phyloP scores from a whole-genome alignment of 2,113 vertebrate genomes.

The Columba livia region DNA sequence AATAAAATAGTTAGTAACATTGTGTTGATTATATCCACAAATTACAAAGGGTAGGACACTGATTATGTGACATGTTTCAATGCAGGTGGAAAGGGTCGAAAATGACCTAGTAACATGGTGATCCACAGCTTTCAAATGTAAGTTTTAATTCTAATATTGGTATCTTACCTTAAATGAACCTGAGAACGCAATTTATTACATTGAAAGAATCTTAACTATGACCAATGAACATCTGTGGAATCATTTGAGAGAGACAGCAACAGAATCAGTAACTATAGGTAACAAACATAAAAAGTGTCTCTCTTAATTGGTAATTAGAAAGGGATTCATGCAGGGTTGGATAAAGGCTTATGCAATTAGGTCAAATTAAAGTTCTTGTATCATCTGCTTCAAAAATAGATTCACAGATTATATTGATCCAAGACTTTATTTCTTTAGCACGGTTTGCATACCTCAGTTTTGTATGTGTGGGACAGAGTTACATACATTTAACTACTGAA shows the following conservation, averaged over 20 bases:
- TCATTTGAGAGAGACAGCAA: conserved; percentile 55
- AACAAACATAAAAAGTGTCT: background rate
- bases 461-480: conserved; percentile 36
- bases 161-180: conserved; percentile 59
- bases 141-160: conserved; percentile 73
- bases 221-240: conserved; percentile 56
- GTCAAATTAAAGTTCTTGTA: conserved; percentile 20
- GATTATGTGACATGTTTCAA: conserved; percentile 72
- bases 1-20: conserved; percentile 40
- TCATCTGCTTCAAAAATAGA: conserved; percentile 19
- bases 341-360: conserved; percentile 19
- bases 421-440: conserved; percentile 7
- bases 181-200: conserved; percentile 32
- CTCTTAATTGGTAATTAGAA: conserved; percentile 7
- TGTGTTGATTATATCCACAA: conserved; percentile 55
- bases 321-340: conserved; percentile 13
- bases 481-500: conserved; percentile 31
- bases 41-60: conserved; percentile 63
- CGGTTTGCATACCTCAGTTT: conserved; percentile 33
- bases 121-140: conserved; percentile 73
- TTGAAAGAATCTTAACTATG: background rate
- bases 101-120: conserved; percentile 72
- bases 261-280: background rate
- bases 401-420: conserved; percentile 7
- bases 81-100: conserved; percentile 73